Conservation (phyloP, 2,888 invertebrate genomes). For the Leptopilina drosophilae region DNA sequence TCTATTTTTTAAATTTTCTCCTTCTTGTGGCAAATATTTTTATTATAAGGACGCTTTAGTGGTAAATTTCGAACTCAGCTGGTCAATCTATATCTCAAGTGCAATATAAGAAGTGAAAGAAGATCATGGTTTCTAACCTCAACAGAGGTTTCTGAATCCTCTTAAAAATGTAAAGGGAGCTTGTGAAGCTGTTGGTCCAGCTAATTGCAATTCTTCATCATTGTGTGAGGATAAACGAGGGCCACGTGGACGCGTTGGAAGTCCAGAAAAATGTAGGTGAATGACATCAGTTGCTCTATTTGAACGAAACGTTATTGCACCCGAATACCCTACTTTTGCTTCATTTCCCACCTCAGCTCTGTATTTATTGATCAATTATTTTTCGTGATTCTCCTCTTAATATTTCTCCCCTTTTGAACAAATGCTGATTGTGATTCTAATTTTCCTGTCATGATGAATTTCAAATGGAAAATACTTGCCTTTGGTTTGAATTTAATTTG, state of each 20-base stretch:
- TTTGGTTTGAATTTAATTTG: slow-evolving; percentile 2
- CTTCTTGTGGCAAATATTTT: background rate
- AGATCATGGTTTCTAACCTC: slow-evolving; percentile 29
- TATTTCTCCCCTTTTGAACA: background rate
- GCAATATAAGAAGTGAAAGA: background rate
- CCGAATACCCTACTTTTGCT: slow-evolving; percentile 27
- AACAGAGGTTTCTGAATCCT: background rate
- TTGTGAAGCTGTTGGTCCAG: slow-evolving; percentile 26
- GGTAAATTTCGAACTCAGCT: slow-evolving; percentile 14
- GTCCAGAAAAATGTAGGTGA: slow-evolving; percentile 69
- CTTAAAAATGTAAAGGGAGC: slow-evolving; percentile 11
- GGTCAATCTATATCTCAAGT: background rate
- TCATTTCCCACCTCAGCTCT: background rate
- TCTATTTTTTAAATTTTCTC: background rate
- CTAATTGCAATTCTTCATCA: slow-evolving; percentile 56
- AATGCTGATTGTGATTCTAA: background rate
- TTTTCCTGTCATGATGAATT: background rate
- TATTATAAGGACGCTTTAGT: background rate
- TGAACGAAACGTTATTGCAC: slow-evolving; percentile 19
- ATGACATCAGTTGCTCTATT: slow-evolving; percentile 33
- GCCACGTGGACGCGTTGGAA: slow-evolving; percentile 71
- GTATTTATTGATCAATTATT: slow-evolving; percentile 22
- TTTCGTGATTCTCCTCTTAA: slow-evolving; percentile 1
- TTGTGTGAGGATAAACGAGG: slow-evolving; percentile 60
- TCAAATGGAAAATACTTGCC: background rate